Evolutionary conservation across 2,797 vertebrate genomes (phyloP).

Genomic region (Mallotus villosus): DNA sequence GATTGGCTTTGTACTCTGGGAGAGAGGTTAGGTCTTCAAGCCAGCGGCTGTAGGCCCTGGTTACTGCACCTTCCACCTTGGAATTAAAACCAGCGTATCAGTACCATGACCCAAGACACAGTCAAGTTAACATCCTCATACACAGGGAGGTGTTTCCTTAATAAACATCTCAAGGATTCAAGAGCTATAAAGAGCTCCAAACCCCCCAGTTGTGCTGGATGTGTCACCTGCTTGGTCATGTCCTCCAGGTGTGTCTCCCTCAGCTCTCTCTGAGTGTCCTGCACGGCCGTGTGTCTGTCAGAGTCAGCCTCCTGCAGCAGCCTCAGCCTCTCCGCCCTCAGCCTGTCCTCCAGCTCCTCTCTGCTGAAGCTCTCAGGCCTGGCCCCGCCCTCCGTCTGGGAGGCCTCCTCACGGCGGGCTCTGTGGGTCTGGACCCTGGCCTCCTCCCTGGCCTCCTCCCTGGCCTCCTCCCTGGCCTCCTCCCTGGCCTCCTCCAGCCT

Average conservation of each 20-base stretch:
- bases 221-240: slow-evolving; percentile 71
- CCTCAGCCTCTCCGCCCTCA: slow-evolving; percentile 67
- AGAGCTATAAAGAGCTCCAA: too few relatives aligned
- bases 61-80: slow-evolving; percentile 87
- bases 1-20: slow-evolving; percentile 80
- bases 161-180: too few relatives aligned
- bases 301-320: slow-evolving; percentile 72
- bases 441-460: slow-evolving; percentile 45
- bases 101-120: background rate
- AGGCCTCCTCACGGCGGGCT: slow-evolving; percentile 45
- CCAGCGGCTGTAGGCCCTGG: slow-evolving; percentile 82
- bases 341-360: slow-evolving; percentile 63
- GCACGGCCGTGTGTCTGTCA: slow-evolving; percentile 61
- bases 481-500: slow-evolving; percentile 71
- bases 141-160: too few relatives aligned
- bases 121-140: background rate
- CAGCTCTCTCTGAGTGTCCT: slow-evolving; percentile 72
- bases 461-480: slow-evolving; percentile 58
- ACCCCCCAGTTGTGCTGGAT: background rate
- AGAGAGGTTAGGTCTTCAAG: slow-evolving; percentile 83
- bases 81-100: background rate
- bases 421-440: slow-evolving; percentile 33
- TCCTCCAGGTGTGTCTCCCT: slow-evolving; percentile 78
- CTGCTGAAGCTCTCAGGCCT: slow-evolving; percentile 38
- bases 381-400: slow-evolving; percentile 75